phyloP scores from a whole-genome alignment of 2,888 invertebrate species.

The Clostera curtula region DNA sequence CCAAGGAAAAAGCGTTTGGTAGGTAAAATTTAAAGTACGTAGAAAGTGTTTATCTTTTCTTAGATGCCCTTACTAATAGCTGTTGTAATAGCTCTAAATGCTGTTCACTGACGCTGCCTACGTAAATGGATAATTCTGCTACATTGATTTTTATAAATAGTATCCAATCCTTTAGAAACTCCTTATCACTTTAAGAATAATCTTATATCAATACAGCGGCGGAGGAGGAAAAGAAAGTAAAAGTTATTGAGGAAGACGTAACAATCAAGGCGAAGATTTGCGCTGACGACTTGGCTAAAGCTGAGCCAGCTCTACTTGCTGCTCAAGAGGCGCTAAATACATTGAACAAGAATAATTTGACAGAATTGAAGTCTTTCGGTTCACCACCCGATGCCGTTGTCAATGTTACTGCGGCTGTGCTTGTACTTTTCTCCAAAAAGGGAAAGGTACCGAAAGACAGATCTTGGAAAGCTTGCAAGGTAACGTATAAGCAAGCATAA shows the following conservation, averaged over 20 bases:
- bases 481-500: no score
- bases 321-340: slow-evolving; percentile 95
- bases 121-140: no score
- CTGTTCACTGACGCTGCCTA: background rate
- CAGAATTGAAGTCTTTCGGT: slow-evolving; percentile 95
- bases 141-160: no score
- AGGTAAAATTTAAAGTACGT: slow-evolving; percentile 31
- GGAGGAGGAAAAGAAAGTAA: slow-evolving; percentile 93
- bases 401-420: slow-evolving; percentile 89
- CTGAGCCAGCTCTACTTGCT: slow-evolving; percentile 92
- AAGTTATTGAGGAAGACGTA: slow-evolving; percentile 91
- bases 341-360: slow-evolving; percentile 93
- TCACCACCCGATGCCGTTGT: slow-evolving; percentile 93
- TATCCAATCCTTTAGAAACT: no score
- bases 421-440: slow-evolving; percentile 87
- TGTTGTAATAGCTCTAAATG: no score
- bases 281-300: slow-evolving; percentile 90
- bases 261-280: slow-evolving; percentile 89
- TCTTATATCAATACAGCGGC: slow-evolving; percentile 71
- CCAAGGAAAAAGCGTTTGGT: slow-evolving; percentile 88
- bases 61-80: no score
- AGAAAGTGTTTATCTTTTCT: no score
- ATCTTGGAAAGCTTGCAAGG: slow-evolving; percentile 93
- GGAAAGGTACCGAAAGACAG: slow-evolving; percentile 93
- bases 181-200: no score